Evolutionary conservation across 2,888 invertebrate species (phyloP).

Genomic region (Cetonia aurata): DNA sequence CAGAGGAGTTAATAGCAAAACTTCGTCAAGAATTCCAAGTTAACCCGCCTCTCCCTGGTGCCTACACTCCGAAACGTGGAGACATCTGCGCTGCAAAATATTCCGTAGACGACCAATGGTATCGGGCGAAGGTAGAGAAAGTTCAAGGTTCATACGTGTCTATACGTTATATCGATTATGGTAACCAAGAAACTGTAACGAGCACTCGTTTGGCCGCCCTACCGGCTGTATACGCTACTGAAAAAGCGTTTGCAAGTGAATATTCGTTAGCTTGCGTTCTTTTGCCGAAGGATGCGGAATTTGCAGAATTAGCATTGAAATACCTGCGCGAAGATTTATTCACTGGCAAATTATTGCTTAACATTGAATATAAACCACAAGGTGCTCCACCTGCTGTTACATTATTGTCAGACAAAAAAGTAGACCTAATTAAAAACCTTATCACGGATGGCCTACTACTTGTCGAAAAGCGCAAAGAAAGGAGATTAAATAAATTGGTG

Average conservation of each 20-base stretch:
- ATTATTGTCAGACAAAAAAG: conserved; percentile 70
- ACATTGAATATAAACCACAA: conserved; percentile 81
- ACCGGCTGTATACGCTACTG: conserved; percentile 80
- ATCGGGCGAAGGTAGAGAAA: conserved; percentile 93
- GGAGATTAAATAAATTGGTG: conserved; percentile 82
- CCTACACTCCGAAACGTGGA: conserved; percentile 84
- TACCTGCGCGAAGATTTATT: conserved; percentile 67
- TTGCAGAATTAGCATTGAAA: conserved; percentile 77
- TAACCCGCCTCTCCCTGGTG: conserved; percentile 85
- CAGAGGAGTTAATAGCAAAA: conserved; percentile 89
- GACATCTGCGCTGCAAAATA: conserved; percentile 94
- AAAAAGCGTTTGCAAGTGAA: conserved; percentile 88
- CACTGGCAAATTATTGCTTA: conserved; percentile 79
- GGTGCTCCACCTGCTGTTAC: conserved; percentile 72
- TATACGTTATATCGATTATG: conserved; percentile 95
- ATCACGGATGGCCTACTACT: conserved; percentile 89
- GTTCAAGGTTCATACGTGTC: conserved; percentile 79
- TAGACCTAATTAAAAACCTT: conserved; percentile 82
- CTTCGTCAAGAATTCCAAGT: conserved; percentile 87
- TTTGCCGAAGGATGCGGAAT: conserved; percentile 90
- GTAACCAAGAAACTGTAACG: conserved; percentile 85
- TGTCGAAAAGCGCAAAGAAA: conserved; percentile 84
- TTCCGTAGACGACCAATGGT: conserved; percentile 93
- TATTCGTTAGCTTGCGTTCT: conserved; percentile 86
- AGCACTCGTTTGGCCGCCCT: conserved; percentile 83